Evolutionary conservation across 2,797 vertebrate species (phyloP).

Genomic region (Cryptoblepharus egeriae): DNA sequence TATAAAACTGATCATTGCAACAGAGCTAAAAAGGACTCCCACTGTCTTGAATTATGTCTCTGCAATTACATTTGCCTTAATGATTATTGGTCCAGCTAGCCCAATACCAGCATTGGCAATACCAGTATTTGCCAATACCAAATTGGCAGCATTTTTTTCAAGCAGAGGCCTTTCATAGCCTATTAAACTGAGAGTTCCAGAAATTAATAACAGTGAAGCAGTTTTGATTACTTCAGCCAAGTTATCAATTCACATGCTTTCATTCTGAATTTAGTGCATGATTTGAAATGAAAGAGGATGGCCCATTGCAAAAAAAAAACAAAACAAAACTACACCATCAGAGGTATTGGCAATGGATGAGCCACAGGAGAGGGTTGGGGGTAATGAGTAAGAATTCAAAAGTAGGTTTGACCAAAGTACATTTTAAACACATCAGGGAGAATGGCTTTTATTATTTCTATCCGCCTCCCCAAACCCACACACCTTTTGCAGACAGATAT

Average conservation of each 20-base stretch:
- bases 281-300: not conserved
- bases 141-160: not conserved
- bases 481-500: not conserved
- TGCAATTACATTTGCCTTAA: no score
- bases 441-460: not conserved
- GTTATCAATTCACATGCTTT: not conserved
- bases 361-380: no score
- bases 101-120: no score
- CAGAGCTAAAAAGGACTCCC: not conserved
- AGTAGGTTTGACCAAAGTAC: not conserved
- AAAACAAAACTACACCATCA: no score
- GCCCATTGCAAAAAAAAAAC: not conserved
- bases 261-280: not conserved
- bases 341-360: not conserved
- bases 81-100: no score
- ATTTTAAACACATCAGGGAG: no score
- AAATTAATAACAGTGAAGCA: no score
- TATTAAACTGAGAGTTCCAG: no score
- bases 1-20: not conserved
- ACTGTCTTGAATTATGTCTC: not conserved
- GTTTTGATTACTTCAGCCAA: not conserved
- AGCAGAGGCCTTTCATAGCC: no score
- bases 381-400: not conserved
- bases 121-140: no score
- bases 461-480: no score